Evolutionary conservation across 2,797 vertebrate genomes (phyloP), one percentile per base, ranked within the genome.

Genomic region (Mycteria americana): DNA sequence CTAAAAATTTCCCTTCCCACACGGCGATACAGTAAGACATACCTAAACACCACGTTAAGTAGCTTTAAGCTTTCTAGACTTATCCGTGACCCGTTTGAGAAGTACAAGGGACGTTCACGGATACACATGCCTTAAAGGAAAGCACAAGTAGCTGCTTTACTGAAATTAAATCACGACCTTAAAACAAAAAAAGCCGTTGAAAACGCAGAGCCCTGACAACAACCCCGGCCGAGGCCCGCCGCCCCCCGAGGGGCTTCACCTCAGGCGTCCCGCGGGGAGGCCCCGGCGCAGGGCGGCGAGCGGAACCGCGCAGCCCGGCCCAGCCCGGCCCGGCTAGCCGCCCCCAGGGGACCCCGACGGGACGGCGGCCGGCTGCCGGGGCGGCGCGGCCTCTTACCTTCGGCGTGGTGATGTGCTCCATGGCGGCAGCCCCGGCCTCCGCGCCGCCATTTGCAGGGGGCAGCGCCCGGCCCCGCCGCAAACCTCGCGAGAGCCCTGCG

Each of bases 341-440:
- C 21, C 25, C 33, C 19, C 25, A 7, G 5, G 13, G 5, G 2
- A 19, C 11, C 11, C 46, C 54, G 22, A 8, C 6, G 7, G 11
- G 8, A 12, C 8, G 8, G 4, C 50, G 2, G 27, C 28, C 0
- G 5, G 5, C 28, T 3, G 11, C 33, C 8, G 5, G 13, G 5
- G 3, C 5, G 5, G 28, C 28, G 0, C n/a, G 0, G 39, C 51
- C 37, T 7, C 48, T 93, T 97, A 98, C 98, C 98, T 98, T 98
- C 1, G 98, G 98, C 33, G 98, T 98, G 21, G 95, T 97, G 89
- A 98, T 98, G 81, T 98, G 94, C 80, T 98, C 98, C 98, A 98
- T 98, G 60, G 43, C 84, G 45, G 30, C 17, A 18, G 24, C 48
- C 31, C 87, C 46, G 10, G 54, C 92, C 86, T 51, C 90, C 76